Conservation (phyloP, 2,113 vertebrate species). For the Trichechus manatus region DNA sequence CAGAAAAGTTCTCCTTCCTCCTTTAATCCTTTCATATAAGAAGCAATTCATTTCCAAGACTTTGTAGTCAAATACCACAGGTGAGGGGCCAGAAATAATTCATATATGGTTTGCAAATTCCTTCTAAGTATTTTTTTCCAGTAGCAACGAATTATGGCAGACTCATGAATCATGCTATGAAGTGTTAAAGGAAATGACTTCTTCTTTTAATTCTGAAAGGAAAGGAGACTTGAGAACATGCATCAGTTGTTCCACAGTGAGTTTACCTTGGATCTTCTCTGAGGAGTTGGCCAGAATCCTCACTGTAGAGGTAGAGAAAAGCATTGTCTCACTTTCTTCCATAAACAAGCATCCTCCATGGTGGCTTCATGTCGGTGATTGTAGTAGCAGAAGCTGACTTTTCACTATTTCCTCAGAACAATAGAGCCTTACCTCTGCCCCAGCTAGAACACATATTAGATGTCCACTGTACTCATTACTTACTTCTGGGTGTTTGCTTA, state of each 20-base stretch:
- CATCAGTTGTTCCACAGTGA: not conserved
- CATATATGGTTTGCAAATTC: not conserved
- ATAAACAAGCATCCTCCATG: not conserved
- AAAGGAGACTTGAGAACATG: not conserved
- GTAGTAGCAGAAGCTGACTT: not conserved
- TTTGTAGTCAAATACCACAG: not conserved
- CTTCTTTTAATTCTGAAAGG: not conserved
- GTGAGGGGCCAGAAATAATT: not conserved
- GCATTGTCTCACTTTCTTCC: not conserved
- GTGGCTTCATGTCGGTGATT: not conserved
- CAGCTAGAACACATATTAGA: not conserved
- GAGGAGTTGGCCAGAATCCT: not conserved
- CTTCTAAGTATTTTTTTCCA: not conserved
- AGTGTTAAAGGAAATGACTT: not conserved
- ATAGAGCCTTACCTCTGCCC: not conserved
- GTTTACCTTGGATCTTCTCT: not conserved
- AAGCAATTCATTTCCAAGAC: not conserved
- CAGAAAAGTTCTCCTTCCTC: not conserved
- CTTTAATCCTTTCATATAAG: not conserved
- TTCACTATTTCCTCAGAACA: not conserved
- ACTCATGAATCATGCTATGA: not conserved
- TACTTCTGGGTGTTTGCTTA: not conserved
- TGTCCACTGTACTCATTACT: not conserved
- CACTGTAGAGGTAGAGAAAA: not conserved
- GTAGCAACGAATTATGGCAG: not conserved